phyloP scores from a whole-genome alignment of 1,140 invertebrate species.

The Drosophila sturtevanti region DNA sequence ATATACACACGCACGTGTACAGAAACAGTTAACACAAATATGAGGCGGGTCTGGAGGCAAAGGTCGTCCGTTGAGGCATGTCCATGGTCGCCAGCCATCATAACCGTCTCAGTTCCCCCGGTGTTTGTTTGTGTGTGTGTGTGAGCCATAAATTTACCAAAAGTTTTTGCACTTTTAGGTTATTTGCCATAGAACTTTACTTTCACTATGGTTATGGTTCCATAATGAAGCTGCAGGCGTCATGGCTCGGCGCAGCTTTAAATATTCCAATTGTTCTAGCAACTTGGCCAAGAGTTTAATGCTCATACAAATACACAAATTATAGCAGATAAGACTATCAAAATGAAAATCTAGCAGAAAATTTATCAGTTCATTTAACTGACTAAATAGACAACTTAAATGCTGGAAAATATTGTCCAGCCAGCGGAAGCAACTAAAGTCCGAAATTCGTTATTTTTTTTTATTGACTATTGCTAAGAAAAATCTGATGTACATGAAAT shows the following conservation, averaged over 20 bases:
- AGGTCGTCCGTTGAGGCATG: constrained; percentile 24
- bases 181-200: constrained; percentile 45
- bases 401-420: constrained; percentile 36
- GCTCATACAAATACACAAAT: constrained; percentile 23
- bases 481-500: constrained; percentile 61
- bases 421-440: constrained; percentile 40
- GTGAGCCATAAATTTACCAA: constrained; percentile 23
- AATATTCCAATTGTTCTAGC: background rate
- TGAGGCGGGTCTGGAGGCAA: constrained; percentile 44
- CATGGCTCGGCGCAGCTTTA: background rate
- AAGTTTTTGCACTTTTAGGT: constrained; percentile 38
- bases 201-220: constrained; percentile 15
- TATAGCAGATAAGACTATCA: constrained; percentile 1
- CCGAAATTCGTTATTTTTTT: constrained; percentile 33
- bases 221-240: constrained; percentile 39
- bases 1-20: background rate
- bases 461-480: constrained; percentile 43
- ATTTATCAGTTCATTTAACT: constrained; percentile 56
- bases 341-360: constrained; percentile 42
- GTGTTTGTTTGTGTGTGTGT: constrained; percentile 13
- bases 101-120: constrained; percentile 5
- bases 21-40: constrained; percentile 45
- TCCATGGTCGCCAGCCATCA: constrained; percentile 32
- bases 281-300: constrained; percentile 8
- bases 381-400: constrained; percentile 38